Evolutionary conservation across 2,797 vertebrate genomes (phyloP).

Genomic region (Bovichtus diacanthus): DNA sequence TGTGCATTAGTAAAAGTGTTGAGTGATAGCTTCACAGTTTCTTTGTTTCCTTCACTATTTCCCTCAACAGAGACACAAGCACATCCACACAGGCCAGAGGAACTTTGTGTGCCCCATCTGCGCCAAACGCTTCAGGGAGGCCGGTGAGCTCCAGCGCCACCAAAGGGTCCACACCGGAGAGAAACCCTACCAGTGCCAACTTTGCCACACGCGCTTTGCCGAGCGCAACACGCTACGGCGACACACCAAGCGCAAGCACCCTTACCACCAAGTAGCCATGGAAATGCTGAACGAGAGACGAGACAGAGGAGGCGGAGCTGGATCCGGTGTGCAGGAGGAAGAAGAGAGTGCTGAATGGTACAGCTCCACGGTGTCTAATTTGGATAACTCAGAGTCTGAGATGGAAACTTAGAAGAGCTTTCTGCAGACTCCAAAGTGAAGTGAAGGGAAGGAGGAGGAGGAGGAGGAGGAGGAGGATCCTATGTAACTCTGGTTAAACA

Average conservation of each 20-base stretch:
- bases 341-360: constrained; percentile 89
- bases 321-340: constrained; percentile 73
- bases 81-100: constrained; percentile 93
- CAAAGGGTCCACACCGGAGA: constrained; percentile 93
- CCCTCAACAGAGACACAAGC: constrained; percentile 86
- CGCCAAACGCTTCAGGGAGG: constrained; percentile 91
- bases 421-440: constrained; percentile 22
- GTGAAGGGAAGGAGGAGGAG: not conserved
- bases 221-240: constrained; percentile 93
- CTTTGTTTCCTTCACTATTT: not conserved
- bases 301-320: constrained; percentile 59
- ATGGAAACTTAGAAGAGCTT: constrained; percentile 63
- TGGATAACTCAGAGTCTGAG: constrained; percentile 83
- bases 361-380: constrained; percentile 83
- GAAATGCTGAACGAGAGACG: constrained; percentile 79
- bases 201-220: constrained; percentile 92
- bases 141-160: constrained; percentile 92
- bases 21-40: not conserved
- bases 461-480: constrained; percentile 1
- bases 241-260: constrained; percentile 92
- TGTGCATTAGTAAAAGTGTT: not conserved
- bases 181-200: constrained; percentile 92
- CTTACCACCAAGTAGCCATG: constrained; percentile 85
- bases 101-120: constrained; percentile 92
- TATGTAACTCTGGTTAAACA: constrained; percentile 9